Evolutionary conservation across 2,888 invertebrate species (phyloP).

Genomic region (Nipponacmea schrenckii): DNA sequence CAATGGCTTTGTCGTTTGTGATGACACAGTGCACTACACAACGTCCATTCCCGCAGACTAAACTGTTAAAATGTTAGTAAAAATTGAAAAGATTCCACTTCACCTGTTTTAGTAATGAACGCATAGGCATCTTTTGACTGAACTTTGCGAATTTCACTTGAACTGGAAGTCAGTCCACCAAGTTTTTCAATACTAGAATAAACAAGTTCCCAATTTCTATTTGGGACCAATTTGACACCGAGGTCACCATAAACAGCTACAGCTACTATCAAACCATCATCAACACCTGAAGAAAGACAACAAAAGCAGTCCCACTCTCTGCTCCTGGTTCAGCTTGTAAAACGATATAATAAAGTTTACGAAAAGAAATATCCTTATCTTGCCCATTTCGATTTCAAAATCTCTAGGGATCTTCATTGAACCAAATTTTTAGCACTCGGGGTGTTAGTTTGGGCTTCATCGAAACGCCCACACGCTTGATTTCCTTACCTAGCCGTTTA

Average conservation of each 20-base stretch:
- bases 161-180: slow-evolving; percentile 12
- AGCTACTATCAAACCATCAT: slow-evolving; percentile 16
- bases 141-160: slow-evolving; percentile 14
- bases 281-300: slow-evolving; percentile 15
- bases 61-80: no score
- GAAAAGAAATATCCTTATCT: background rate
- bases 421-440: no score
- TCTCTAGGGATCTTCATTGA: no score
- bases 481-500: no score
- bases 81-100: no score
- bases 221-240: background rate
- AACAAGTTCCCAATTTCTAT: slow-evolving; percentile 15
- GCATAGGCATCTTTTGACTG: slow-evolving; percentile 20
- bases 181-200: slow-evolving; percentile 16
- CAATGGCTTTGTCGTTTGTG: no score
- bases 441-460: no score
- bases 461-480: no score
- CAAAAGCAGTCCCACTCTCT: background rate
- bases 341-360: background rate
- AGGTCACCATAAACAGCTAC: slow-evolving; percentile 19
- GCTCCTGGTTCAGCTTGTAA: background rate
- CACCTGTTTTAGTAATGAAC: slow-evolving; percentile 25
- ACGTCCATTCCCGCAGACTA: no score
- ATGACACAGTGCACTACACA: no score
- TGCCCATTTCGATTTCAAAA: no score